Base-by-base conservation (phyloP, 2,888 invertebrate genomes). In the Drosophila anomalata region DNA sequence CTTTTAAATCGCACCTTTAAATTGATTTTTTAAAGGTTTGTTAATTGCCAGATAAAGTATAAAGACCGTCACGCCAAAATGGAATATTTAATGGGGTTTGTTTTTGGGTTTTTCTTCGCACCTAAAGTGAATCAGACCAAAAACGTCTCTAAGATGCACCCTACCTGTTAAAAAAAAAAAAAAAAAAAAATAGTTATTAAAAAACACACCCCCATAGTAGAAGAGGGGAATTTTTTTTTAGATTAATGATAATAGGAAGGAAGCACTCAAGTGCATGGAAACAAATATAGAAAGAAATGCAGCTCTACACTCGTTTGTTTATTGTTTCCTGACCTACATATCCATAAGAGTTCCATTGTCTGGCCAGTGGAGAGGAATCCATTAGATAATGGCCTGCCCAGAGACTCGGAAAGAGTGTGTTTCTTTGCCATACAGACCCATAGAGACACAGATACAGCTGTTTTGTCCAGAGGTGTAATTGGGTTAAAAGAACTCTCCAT, bases 321-420 rank as follows among this genome's bases (percentile, higher is more conserved):
- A 51, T 65, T 31, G 63, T 39, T 51, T 63, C 29, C 51, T 65
- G 63, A 65, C 63, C 70, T 42, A 68, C 29, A 53, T 48, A 48
- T 20, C 36, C 42, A 17, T 31, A 48, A 54, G 24, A 29, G 36
- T 66, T 54, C n/a, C 42, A 26, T 33, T 31, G 50, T 41, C 39
- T 31, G 52, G 58, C 22, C 31, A 24, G 31, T 36, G 36, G 1
- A 11, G 31, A 26, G 42, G 33, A 44, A 57, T 29, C 22, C 60
- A 60, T 60, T 39, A 57, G 60, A 57, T 57, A 60, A 58, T 60
- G 26, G 33, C 29, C 50, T 44, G 22, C 22, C 52, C 26, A 26
- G 26, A 26, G 7, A 26, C 26, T 24, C 4, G n/a, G 26, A 39
- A 55, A 44, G 42, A 14, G 57, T 56, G 46, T 41, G 44, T 39